Base-by-base conservation (phyloP, 2,888 invertebrate genomes). In the Sycophila texana region DNA sequence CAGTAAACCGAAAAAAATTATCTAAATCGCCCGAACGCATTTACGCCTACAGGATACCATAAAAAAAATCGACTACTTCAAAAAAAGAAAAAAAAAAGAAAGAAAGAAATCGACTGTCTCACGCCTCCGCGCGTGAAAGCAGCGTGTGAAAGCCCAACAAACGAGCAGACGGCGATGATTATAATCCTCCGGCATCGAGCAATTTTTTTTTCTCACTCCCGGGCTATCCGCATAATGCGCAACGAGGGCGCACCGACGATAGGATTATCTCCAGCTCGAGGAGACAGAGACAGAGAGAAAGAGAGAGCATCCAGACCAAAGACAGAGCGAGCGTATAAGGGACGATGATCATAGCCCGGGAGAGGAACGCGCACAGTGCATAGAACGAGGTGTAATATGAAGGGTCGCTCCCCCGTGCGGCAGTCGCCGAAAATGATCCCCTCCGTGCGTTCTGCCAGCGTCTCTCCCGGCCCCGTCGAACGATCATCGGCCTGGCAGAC, bases 261-360 rank as follows among this genome's bases (percentile, higher is more conserved):
- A 66, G 71, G 72, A 77, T 66, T 77, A 72, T 55, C 58, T 73
- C 51, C 20, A n/a, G 60, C 3, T 51, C 61, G 30, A 39, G 61
- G 2, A 26, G 60, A 22, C n/a, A 51, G 51, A 51, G 51, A 51
- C 13, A 51, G 51, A 51, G 5, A n/a, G n/a, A 51, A 14, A 13
- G 51, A 13, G 51, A 16, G 4, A 53, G 53, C 53, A 5, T 26
- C 26, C 26, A 1, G 5, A 16, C n/a, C 13, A 53, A 53, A 53
- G 39, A 39, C 39, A n/a, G 72, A 51, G 49, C 7, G 55, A 13
- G 51, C 14, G 71, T 26, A 47, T 7, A 49, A 16, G 39, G 13
- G 74, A 30, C n/a, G 39, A 20, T 55, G 55, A 53, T 22, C 26
- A 26, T 26, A 26, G 2, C 3, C 26, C 26, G 26, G 26, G 61